Evolutionary conservation across 1,140 invertebrate species (phyloP).

Genomic region (Coptotermes formosanus): DNA sequence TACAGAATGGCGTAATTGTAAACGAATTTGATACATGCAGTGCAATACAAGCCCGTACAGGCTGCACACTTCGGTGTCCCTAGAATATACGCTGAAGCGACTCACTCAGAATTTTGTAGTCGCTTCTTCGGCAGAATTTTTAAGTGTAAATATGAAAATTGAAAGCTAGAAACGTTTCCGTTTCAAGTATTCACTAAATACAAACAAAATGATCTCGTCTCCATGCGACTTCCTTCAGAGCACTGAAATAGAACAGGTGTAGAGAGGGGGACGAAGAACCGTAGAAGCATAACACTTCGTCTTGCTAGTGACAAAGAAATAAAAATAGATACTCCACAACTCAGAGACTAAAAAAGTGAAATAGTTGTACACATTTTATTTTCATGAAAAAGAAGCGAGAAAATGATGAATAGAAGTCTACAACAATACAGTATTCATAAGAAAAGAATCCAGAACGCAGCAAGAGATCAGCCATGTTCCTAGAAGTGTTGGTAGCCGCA

Average conservation of each 20-base stretch:
- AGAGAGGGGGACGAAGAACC: neutral
- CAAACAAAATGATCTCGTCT: neutral
- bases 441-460: neutral
- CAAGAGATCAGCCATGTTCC: neutral
- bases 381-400: neutral
- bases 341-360: neutral
- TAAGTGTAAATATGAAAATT: neutral
- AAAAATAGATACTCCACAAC: neutral
- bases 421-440: neutral
- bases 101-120: neutral
- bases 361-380: slow-evolving; percentile 18
- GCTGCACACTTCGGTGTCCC: too few species aligned
- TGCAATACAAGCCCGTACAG: too few species aligned
- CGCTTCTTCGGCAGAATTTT: neutral
- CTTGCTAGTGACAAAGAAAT: neutral
- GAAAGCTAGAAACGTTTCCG: neutral
- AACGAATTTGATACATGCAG: too few species aligned
- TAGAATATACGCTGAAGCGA: neutral
- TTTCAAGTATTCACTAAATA: neutral
- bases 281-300: neutral
- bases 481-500: neutral
- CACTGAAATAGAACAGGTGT: slow-evolving; percentile 12
- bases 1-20: too few species aligned
- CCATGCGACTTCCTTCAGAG: neutral
- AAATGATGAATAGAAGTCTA: slow-evolving; percentile 9